Percentiles rank a stretch among this genome's conserved stretches.
phyloP scores from a whole-genome alignment of 2,797 vertebrate species.

The Odontamblyopus lacepedii region DNA sequence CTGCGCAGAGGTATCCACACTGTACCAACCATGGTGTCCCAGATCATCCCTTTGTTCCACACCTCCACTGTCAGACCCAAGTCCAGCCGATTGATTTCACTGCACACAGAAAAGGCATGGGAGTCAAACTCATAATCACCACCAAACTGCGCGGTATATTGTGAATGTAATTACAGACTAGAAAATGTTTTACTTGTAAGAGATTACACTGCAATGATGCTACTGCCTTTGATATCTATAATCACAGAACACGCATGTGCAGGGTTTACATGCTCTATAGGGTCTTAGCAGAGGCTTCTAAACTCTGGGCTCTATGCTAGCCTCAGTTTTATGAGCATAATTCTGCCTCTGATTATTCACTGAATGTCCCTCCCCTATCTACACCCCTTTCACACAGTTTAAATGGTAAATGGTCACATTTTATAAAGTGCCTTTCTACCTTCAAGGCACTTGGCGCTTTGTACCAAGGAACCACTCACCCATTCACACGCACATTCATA shows the following conservation, averaged over 20 bases:
- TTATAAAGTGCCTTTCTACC: too few species aligned
- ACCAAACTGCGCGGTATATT: background rate
- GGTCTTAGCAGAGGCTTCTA: too few species aligned
- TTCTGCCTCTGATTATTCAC: background rate
- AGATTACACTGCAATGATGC: background rate
- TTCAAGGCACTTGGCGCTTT: too few species aligned
- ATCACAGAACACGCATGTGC: too few species aligned
- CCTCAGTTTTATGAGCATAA: background rate
- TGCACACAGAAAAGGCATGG: slow-evolving; percentile 48
- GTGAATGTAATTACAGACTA: background rate
- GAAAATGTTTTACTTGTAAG: background rate
- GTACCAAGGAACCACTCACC: too few species aligned
- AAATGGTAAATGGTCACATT: background rate
- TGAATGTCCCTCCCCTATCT: background rate
- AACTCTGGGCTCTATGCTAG: too few species aligned
- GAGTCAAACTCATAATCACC: slow-evolving; percentile 7
- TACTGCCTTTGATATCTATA: background rate
- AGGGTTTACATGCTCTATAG: too few species aligned
- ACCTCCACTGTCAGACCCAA: slow-evolving; percentile 93
- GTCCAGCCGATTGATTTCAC: slow-evolving; percentile 94
- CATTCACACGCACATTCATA: too few species aligned
- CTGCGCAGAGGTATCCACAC: slow-evolving; percentile 92
- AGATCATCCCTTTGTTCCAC: slow-evolving; percentile 98
- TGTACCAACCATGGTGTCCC: slow-evolving; percentile 98
- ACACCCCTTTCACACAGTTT: background rate